Conservation (phyloP, 2,888 invertebrate genomes). For the Didymodactylos carnosus region DNA sequence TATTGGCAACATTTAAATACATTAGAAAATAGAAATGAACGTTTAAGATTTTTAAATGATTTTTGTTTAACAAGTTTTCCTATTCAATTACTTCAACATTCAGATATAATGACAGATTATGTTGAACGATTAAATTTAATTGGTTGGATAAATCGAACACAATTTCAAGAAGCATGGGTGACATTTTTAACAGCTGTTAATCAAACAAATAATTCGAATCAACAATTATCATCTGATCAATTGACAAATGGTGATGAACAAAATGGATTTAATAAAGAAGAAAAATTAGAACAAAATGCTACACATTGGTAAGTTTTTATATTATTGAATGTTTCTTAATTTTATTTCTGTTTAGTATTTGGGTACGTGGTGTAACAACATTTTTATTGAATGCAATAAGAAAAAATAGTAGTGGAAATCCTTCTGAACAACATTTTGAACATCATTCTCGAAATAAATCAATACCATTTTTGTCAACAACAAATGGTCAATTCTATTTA, state of each 20-base stretch:
- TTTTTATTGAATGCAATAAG: constrained; percentile 46
- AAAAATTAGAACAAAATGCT: not conserved
- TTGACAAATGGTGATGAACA: not conserved
- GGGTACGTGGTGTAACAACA: constrained; percentile 47
- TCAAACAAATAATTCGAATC: not conserved
- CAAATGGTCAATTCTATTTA: constrained; percentile 10
- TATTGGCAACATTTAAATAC: constrained; percentile 1
- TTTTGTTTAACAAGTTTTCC: constrained; percentile 40
- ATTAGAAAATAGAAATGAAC: not conserved
- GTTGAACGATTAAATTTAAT: constrained; percentile 25
- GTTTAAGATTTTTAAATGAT: no score
- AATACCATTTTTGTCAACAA: constrained; percentile 19
- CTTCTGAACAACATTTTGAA: constrained; percentile 41
- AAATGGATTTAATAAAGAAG: not conserved
- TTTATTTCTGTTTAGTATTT: not conserved
- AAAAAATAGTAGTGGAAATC: constrained; percentile 43
- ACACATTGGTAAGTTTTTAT: not conserved
- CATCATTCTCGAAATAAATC: constrained; percentile 42
- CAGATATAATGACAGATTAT: constrained; percentile 64
- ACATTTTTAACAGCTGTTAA: not conserved
- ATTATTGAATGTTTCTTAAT: not conserved
- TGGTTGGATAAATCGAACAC: constrained; percentile 72
- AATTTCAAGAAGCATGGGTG: constrained; percentile 65
- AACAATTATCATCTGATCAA: no score
- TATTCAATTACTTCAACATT: constrained; percentile 53